Conservation (phyloP, 1,140 invertebrate species). For the Aphelenchoides avenae region DNA sequence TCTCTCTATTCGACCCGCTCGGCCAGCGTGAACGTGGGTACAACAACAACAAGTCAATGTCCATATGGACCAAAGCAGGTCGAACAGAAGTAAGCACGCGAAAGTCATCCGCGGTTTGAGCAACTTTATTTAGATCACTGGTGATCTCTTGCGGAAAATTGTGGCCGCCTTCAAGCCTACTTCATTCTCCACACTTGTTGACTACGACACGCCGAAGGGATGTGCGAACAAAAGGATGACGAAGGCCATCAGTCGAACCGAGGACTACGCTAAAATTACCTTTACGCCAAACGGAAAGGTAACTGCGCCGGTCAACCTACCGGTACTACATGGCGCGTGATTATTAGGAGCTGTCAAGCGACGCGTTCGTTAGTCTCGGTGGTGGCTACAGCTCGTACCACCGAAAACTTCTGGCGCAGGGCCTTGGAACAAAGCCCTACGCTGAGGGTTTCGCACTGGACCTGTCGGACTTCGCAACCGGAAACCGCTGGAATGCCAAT, state of each 20-base stretch:
- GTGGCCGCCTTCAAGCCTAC: too few species aligned
- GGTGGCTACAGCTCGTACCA: conserved; percentile 10
- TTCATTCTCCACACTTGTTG: conserved; percentile 18
- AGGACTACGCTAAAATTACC: conserved; percentile 6
- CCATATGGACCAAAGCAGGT: conserved; percentile 23
- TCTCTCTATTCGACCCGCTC: conserved; percentile 20
- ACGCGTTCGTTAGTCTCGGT: conserved; percentile 8
- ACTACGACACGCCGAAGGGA: conserved; percentile 31
- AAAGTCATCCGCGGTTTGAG: too few species aligned
- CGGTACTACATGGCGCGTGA: too few species aligned
- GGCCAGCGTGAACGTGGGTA: conserved; percentile 2
- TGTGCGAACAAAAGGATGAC: conserved; percentile 25
- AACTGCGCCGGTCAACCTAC: too few species aligned
- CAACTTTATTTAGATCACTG: too few species aligned
- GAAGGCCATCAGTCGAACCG: conserved; percentile 23
- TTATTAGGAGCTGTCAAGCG: too few species aligned
- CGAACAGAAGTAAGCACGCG: conserved; percentile 24
- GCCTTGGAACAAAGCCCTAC: background rate
- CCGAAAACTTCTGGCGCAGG: conserved; percentile 1
- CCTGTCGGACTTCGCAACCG: conserved; percentile 3
- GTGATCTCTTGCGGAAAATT: too few species aligned
- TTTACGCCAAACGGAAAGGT: background rate
- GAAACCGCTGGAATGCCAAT: background rate
- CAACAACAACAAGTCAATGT: conserved; percentile 16
- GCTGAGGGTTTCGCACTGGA: conserved; percentile 1